Base-by-base conservation (phyloP, 1,140 invertebrate species). In the Drosophila nikananu region DNA sequence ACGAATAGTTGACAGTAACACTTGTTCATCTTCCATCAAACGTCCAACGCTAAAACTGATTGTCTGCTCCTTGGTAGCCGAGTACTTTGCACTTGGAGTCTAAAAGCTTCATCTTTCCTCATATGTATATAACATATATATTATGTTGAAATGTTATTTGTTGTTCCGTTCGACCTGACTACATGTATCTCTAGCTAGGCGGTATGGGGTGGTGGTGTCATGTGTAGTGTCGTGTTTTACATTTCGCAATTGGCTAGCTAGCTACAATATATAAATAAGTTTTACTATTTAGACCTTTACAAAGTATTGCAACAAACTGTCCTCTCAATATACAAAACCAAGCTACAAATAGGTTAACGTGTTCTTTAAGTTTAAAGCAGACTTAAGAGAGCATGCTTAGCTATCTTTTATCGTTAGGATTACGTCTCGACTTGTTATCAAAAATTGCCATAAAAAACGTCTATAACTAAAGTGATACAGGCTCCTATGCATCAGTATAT, bases 261-360 rank as follows among this genome's bases (percentile, higher is more conserved):
- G 80, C 78, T 87, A 89, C 81, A 84, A 46, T 87, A 49, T 73
- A 86, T 81, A 75, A 62, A 79, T 83, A 64, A 61, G 72, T 77
- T 81, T 84, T 72, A 89, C 77, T 83, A 80, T 87, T 57, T 83
- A 80, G 80, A 87, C 80, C 63, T 83, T 89, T 87, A 89, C 77
- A 90, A 86, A 83, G 71, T 84, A 87, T 89, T 87, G 77, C 86
- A 87, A 87, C 84, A 89, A 87, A 81, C 59, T 60, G 65, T 37
- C 41, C 49, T 55, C 51, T 80, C 48, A 75, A 77, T 77, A 80
- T 77, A 77, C 71, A 66, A 81, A 89, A 89, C 65, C 77, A 89
- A 84, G 84, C 86, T 89, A 89, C 66, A 84, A 84, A 81, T 87
- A 89, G 86, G 75, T 70, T 79, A 89, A 87, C 84, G 63, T 58